These are phyloP conservation scores for Salarias fasciatus DNA, from an alignment of 2,797 vertebrate genomes.

Conservation along the genomic window DNA sequence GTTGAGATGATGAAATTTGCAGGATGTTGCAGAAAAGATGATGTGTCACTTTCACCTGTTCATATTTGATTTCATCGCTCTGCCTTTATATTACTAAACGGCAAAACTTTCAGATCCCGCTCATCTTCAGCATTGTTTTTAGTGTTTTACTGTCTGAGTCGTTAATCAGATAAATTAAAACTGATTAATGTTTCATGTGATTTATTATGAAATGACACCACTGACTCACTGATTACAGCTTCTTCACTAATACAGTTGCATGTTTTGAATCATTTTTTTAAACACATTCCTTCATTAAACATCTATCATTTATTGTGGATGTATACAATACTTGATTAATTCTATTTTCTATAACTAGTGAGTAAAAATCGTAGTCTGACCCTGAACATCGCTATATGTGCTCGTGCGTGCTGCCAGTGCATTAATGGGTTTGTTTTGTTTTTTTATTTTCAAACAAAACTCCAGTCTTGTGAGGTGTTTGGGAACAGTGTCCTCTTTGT, in stretches of 20 bases:
- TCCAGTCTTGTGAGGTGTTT: slow-evolving; percentile 78
- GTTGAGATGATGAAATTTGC: too few relatives aligned
- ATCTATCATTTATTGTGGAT: too few relatives aligned
- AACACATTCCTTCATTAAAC: too few relatives aligned
- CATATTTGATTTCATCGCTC: too few relatives aligned
- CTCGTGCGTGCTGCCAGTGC: slow-evolving; percentile 19
- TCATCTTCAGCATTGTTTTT: too few relatives aligned
- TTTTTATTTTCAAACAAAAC: slow-evolving; percentile 46
- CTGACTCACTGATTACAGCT: not conserved
- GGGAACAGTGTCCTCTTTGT: slow-evolving; percentile 79
- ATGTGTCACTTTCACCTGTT: too few relatives aligned
- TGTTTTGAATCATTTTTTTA: too few relatives aligned
- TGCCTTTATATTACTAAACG: too few relatives aligned
- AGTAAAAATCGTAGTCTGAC: not conserved
- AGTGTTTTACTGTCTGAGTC: not conserved
- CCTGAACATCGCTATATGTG: slow-evolving; percentile 12
- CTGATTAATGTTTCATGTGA: not conserved
- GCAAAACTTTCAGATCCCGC: too few relatives aligned
- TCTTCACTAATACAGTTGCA: not conserved
- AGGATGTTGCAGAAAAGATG: too few relatives aligned
- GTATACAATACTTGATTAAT: not conserved
- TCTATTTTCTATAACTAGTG: too few relatives aligned
- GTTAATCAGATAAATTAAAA: not conserved
- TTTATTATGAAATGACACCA: not conserved
- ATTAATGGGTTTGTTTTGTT: slow-evolving; percentile 39